phyloP scores from a whole-genome alignment of 2,113 vertebrate genomes.

The Speoplatyrhinus poulsoni region DNA sequence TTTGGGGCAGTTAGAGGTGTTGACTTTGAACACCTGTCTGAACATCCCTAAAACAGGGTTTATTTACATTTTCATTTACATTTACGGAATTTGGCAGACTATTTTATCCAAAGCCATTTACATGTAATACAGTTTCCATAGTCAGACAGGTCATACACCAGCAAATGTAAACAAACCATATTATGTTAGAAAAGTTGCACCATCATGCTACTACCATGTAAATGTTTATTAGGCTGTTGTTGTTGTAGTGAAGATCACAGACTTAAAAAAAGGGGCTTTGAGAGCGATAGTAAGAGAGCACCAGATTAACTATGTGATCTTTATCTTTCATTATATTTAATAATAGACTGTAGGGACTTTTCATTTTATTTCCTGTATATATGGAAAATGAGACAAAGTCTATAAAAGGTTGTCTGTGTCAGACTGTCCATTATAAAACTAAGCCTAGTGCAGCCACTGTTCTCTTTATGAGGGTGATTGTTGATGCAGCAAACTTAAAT shows the following conservation, averaged over 20 bases:
- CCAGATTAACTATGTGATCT: neutral
- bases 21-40: slow-evolving; percentile 11
- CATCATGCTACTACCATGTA: no score
- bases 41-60: neutral
- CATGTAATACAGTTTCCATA: no score
- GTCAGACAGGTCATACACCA: no score
- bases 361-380: neutral
- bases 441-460: slow-evolving; percentile 30
- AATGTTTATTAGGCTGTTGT: no score
- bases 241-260: neutral
- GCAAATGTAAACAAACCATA: no score
- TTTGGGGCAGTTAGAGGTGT: slow-evolving; percentile 21
- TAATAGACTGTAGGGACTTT: neutral
- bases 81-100: no score
- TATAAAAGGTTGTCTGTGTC: slow-evolving; percentile 30
- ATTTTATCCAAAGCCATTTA: no score
- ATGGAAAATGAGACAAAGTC: neutral
- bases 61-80: no score
- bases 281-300: neutral
- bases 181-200: no score
- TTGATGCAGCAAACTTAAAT: slow-evolving; percentile 5
- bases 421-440: slow-evolving; percentile 35
- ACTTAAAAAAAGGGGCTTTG: neutral
- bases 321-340: neutral
- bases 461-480: slow-evolving; percentile 8